Evolutionary conservation across 2,888 invertebrate species (phyloP), one percentile per base, ranked within the genome.

Genomic region (Periphyllus acericola): DNA sequence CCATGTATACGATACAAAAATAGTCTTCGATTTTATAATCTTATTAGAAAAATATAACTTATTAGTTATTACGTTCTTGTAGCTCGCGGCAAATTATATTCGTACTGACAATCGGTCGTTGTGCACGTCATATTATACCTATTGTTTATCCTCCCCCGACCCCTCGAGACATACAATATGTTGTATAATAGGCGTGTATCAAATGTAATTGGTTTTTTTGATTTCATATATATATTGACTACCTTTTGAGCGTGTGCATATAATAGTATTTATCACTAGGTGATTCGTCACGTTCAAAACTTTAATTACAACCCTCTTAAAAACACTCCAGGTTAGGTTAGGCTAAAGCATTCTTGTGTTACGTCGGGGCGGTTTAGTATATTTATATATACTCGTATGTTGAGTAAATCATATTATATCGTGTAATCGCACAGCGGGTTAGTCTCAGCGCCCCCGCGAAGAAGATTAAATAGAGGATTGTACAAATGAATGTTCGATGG

Each of bases 281-380:
- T 68, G 60, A 86, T 86, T 86, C 79, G 85, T 86, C 79, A 86
- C 78, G 55, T 32, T 36, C 71, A 71, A 86, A 52, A 86, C 71
- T 72, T 79, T 79, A 79, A 86, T 79, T 86, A 86, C 71, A 29
- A 79, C 85, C 76, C 76, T 76, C 40, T 14, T 6, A 55, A 17
- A 60, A 17, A 34, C 68, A 8, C 1, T 21, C 46, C 46, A 25
- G n/a, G n/a, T n/a, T n/a, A n/a, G n/a, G n/a, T n/a, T n/a, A 21
- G 21, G 40, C 40, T 17, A 0, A 36, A 19, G n/a, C 29, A 79
- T 60, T 60, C 9, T n/a, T 34, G 21, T n/a, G 11, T 0, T 25
- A 29, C 3, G 68, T 29, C 2, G 71, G 32, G 14, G 14, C 32
- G 71, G 11, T 32, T 71, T 6, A 25, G 60, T 25, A 66, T 9